phyloP scores from a whole-genome alignment of 1,140 invertebrate species.

The Cyphomyrmex costatus region DNA sequence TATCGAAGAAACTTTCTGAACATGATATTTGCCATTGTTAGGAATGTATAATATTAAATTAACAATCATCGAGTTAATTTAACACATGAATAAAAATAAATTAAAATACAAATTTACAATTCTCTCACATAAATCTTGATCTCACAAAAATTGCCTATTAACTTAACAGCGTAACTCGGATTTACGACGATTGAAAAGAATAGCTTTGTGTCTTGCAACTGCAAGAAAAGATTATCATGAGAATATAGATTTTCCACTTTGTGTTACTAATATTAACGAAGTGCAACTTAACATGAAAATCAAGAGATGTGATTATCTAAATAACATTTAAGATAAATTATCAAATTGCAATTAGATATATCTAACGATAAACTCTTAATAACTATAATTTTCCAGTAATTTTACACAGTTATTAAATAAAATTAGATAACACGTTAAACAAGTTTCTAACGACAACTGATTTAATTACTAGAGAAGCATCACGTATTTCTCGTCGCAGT shows the following conservation, averaged over 20 bases:
- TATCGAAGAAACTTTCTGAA: neutral
- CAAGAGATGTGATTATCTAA: neutral
- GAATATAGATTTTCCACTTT: constrained; percentile 5
- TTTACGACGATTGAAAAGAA: constrained; percentile 20
- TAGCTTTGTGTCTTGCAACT: neutral
- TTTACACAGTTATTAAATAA: constrained; percentile 2
- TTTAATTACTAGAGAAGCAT: constrained; percentile 17
- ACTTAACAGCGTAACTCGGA: neutral
- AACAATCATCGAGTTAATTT: neutral
- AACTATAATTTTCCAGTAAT: neutral
- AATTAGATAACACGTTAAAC: constrained; percentile 6
- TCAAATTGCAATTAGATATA: neutral
- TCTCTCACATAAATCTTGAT: neutral
- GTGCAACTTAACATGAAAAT: neutral
- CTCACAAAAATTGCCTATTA: neutral
- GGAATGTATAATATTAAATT: neutral
- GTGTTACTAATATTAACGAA: neutral
- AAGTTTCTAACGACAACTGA: constrained; percentile 25
- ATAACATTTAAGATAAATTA: neutral
- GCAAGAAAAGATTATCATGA: neutral
- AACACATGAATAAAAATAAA: no score
- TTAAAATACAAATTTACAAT: constrained; percentile 2
- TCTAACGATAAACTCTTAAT: neutral
- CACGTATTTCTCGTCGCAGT: neutral
- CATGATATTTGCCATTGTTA: constrained; percentile 7